A percentile compares a stretch with the other conserved stretches of the same genome.
Conservation (phyloP, 1,140 invertebrate species). For the Spodoptera frugiperda region DNA sequence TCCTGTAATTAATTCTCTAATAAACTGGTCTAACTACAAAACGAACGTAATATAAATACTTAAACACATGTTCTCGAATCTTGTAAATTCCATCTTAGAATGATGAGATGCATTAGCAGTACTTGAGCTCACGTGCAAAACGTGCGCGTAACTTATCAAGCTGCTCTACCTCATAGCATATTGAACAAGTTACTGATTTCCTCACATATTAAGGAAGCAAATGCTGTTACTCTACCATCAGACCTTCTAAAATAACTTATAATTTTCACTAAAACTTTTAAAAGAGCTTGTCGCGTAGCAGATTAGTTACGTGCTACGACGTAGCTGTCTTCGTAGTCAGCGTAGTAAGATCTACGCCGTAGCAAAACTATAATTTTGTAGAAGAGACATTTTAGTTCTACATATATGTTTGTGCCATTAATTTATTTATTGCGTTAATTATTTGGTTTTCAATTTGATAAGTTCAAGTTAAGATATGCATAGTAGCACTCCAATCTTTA, state of each 20-base stretch:
- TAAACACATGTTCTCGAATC: not conserved
- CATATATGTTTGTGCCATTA: not conserved
- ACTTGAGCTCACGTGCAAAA: not conserved
- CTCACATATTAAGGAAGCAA: not conserved
- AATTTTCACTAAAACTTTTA: not conserved
- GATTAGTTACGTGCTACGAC: slow-evolving; percentile 5
- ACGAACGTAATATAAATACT: no score
- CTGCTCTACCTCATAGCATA: not conserved
- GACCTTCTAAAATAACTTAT: no score
- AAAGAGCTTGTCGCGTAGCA: not conserved
- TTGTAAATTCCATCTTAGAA: not conserved
- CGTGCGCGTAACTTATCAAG: slow-evolving; percentile 16
- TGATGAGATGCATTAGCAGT: slow-evolving; percentile 13
- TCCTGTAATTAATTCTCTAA: not conserved
- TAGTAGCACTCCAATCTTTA: no score
- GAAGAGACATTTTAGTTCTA: not conserved
- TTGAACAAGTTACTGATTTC: slow-evolving; percentile 1
- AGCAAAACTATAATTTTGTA: not conserved
- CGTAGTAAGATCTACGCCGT: slow-evolving; percentile 14
- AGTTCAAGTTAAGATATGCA: no score
- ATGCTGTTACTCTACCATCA: no score
- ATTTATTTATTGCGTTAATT: not conserved
- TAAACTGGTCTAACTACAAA: no score
- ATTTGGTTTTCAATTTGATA: no score
- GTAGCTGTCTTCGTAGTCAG: not conserved